A percentile compares a stretch with the other conserved stretches of the same genome.
Evolutionary conservation across 92 coral and sea anemone species (phyloP).

Genomic region (Metridium senile): DNA sequence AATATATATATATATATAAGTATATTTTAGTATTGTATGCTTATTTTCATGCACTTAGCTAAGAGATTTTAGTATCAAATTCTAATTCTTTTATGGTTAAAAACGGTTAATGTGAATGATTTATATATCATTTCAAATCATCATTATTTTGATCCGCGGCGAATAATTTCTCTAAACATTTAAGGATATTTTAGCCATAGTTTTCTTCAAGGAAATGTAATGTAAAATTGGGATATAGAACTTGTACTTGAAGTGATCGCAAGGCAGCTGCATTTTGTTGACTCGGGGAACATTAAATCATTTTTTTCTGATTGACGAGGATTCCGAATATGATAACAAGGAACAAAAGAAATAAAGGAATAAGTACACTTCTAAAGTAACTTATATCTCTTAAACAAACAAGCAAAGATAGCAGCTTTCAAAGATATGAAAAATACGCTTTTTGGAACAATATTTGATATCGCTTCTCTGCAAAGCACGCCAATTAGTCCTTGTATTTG

Average conservation of each 20-base stretch:
- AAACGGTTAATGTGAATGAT: no score
- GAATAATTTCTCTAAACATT: no score
- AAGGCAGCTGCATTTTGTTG: neutral
- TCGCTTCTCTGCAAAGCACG: neutral
- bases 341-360: neutral
- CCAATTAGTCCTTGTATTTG: neutral
- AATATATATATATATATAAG: no score
- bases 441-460: neutral
- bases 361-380: neutral
- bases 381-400: neutral
- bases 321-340: neutral
- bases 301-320: neutral
- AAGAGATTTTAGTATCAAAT: no score
- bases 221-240: neutral
- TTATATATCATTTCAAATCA: no score
- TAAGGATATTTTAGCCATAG: no score
- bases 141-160: no score
- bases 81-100: no score
- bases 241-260: neutral
- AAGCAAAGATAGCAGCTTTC: neutral
- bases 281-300: neutral
- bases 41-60: no score
- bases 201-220: neutral
- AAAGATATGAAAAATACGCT: neutral
- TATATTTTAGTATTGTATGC: no score